Conservation (phyloP, 1,140 invertebrate species). For the Zaprionus davidi region DNA sequence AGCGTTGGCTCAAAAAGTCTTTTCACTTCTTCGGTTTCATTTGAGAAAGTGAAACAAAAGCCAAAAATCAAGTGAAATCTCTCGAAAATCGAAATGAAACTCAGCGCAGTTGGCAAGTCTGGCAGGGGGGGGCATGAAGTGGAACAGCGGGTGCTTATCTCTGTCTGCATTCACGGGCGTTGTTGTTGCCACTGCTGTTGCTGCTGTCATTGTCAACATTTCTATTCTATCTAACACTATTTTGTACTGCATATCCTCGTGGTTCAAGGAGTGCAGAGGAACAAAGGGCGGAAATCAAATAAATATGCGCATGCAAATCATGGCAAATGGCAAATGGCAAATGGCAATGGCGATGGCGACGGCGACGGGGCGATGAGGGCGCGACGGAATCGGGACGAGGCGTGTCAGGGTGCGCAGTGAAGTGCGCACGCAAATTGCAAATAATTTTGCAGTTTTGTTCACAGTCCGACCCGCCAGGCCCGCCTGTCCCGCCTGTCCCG, state of each 20-base stretch:
- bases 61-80: slow-evolving; percentile 67
- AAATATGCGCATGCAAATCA: slow-evolving; percentile 57
- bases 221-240: slow-evolving; percentile 51
- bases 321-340: slow-evolving; percentile 48
- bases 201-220: slow-evolving; percentile 69
- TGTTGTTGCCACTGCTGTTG: slow-evolving; percentile 20
- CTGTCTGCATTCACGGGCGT: slow-evolving; percentile 14
- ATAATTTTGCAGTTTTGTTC: slow-evolving; percentile 58
- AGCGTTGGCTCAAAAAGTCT: neutral
- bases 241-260: neutral
- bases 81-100: slow-evolving; percentile 63
- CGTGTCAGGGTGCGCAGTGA: slow-evolving; percentile 8
- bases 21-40: neutral
- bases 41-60: slow-evolving; percentile 23
- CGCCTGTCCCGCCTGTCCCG: neutral
- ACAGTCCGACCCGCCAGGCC: neutral
- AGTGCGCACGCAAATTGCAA: slow-evolving; percentile 68
- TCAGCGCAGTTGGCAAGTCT: slow-evolving; percentile 7
- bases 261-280: neutral
- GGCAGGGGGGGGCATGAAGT: neutral
- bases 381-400: neutral
- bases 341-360: neutral
- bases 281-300: slow-evolving; percentile 34
- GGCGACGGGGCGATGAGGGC: neutral
- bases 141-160: slow-evolving; percentile 2